Evolutionary conservation across 2,113 vertebrate genomes (phyloP), one percentile per base, ranked within the genome.

Genomic region (Lamprotornis superbus): DNA sequence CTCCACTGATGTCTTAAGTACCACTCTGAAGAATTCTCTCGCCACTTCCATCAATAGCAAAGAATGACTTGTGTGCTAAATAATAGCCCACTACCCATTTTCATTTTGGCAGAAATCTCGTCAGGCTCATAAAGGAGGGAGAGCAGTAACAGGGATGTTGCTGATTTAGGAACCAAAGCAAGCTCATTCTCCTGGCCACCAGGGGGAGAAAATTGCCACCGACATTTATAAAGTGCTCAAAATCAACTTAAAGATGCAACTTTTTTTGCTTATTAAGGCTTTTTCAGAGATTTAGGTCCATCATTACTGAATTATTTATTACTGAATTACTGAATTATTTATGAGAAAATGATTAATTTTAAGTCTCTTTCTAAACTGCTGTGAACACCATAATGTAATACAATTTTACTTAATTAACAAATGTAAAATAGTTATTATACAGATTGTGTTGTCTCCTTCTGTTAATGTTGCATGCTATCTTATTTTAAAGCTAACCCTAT

Each of bases 221-320:
- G 10, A n/a, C 42, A 2, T 50, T 39, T 28, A 9, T 10, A 6
- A 31, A 4, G 3, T 1, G 3, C 40, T 52, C 15, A 11, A 49
- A 31, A 67, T 16, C 20, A 0, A 0, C 16, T 12, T 23, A 12
- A 19, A 42, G 10, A 7, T 2, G 5, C 30, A 15, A 1, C 21
- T n/a, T 52, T 15, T 42, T n/a, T 17, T 27, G 9, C 3, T 52
- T 56, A 18, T 30, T 44, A 12, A 76, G 37, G n/a, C 8, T 69
- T 81, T 70, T 60, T 61, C 37, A 50, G 18, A 56, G 24, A 2
- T 55, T 71, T 20, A 37, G 30, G 4, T 57, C 24, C 5, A 2
- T 40, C 40, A 8, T 46, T 17, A 30, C 3, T 22, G 69, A 87
- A 50, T 52, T 63, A 10, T 24, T 77, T 52, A 22, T 33, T 28